Evolutionary conservation across 2,113 vertebrate species (phyloP), one percentile per base, ranked within the genome.

Genomic region (Zootoca vivipara): DNA sequence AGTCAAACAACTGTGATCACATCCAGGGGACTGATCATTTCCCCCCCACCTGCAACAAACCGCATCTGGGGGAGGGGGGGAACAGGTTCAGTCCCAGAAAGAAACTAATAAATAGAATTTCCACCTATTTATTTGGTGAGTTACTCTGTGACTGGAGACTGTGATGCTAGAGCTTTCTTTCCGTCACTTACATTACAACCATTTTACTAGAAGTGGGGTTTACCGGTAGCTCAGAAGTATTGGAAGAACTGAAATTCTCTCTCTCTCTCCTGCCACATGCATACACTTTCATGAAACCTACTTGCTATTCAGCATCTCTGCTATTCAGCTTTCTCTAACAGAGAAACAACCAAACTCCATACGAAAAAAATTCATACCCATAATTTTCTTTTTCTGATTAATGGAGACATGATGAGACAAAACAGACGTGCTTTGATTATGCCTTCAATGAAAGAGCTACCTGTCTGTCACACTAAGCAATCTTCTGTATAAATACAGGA

Each of bases 381-480:
- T n/a, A 89, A 87, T 94, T 91, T 94, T 91, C 86, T 86, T 91
- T 91, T 90, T 89, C 82, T 88, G 88, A 81, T 94, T 88, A 83
- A 62, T 69, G 85, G 0, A 90, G 86, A 85, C 3, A 7, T 33
- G 78, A 87, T 81, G 81, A 93, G 90, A 92, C 91, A 93, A 94
- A 93, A 90, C 78, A 92, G 91, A 94, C 56, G 35, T 87, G 85
- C 80, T 86, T 72, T 70, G 85, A 90, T 92, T 87, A 93, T n/a
- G 33, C 75, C 81, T 86, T 62, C 89, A 95, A 94, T 64, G 82
- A 94, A 89, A 46, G 82, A 93, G 88, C 74, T 90, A 92, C 90
- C 89, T 78, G 87, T 62, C 87, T 92, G 89, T 92, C 93, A 93
- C 87, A 82, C n/a, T 78, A 78, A 62, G 78, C 78, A 94, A 88